Base-by-base conservation (phyloP, 2,888 invertebrate genomes). In the Agriotes lineatus region DNA sequence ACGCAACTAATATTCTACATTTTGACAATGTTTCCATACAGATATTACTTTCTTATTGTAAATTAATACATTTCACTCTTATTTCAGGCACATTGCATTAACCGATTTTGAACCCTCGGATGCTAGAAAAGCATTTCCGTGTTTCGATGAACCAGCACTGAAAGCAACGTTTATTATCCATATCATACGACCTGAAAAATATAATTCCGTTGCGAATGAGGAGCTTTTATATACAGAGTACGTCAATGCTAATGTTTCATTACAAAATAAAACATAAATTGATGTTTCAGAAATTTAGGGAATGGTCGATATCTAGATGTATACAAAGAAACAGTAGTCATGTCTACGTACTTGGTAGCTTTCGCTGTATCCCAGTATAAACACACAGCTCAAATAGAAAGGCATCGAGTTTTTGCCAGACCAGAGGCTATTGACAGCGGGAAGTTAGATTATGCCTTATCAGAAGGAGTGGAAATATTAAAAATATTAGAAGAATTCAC, bases 331-430 rank as follows among this genome's bases (percentile, higher is more conserved):
- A 66, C 70, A 16, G 52, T 52, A 1, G 16, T 12, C n/a, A 94
- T 95, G 92, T 92, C 93, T 1, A 88, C 93, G 0, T 96, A 96
- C 78, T 85, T 96, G 10, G 61, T 68, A 5, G 96, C 95, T 0
- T 94, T 94, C 79, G 87, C 93, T 10, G 90, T 96, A 6, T 87
- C 86, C 16, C 87, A 89, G 71, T 89, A 87, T 68, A 16, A 48
- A 42, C 30, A 20, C 16, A 68, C 67, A 70, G 88, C 87, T 65
- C 16, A 50, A 56, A 50, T 42, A 6, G 67, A 50, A 39, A 14
- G 70, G 50, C 82, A 84, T 64, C 75, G 82, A 20, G 79, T 75
- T 16, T 71, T 64, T 54, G 75, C 60, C 12, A 80, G 44, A 85
- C 75, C 75, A 10, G 7, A 65, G 52, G 78, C 80, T 1, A 76